A percentile compares a stretch with the other conserved stretches of the same genome.
Conservation (phyloP, 2,797 vertebrate genomes). For the Tokudaia tokunoshimensis region DNA sequence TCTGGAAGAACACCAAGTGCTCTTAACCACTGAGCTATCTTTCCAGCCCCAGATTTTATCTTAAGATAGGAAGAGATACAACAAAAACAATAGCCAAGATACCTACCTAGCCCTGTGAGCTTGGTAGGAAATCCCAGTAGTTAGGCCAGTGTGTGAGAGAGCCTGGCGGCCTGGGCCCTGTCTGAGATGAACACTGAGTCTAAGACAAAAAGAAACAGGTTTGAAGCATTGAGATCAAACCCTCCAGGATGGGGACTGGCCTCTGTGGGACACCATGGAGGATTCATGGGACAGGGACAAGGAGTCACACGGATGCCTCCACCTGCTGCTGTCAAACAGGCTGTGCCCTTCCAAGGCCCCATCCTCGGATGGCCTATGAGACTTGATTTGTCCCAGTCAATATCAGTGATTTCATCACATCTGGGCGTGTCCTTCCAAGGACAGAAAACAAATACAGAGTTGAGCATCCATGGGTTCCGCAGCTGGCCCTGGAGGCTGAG, state of each 20-base stretch:
- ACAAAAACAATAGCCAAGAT: not conserved
- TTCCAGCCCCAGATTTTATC: not conserved
- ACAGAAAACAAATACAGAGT: not conserved
- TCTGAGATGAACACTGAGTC: not conserved
- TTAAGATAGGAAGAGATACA: not conserved
- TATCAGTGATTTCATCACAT: not conserved
- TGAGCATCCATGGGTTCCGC: not conserved
- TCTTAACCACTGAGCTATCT: not conserved
- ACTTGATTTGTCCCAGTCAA: too few relatives aligned
- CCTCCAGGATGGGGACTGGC: not conserved
- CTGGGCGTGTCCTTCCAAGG: not conserved
- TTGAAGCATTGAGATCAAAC: not conserved
- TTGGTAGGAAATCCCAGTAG: not conserved
- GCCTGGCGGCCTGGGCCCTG: not conserved
- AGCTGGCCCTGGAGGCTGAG: not conserved
- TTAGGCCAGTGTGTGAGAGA: not conserved
- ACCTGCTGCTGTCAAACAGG: not conserved
- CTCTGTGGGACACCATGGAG: too few relatives aligned
- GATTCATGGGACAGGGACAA: not conserved
- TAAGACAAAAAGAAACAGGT: not conserved
- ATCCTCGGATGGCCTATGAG: not conserved
- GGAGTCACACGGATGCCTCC: rapidly evolving
- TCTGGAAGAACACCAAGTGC: not conserved
- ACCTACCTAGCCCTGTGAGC: not conserved
- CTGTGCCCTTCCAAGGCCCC: not conserved